Conservation (phyloP, 53 echinoderm and acorn worm species). For the Apostichopus leukothele region DNA sequence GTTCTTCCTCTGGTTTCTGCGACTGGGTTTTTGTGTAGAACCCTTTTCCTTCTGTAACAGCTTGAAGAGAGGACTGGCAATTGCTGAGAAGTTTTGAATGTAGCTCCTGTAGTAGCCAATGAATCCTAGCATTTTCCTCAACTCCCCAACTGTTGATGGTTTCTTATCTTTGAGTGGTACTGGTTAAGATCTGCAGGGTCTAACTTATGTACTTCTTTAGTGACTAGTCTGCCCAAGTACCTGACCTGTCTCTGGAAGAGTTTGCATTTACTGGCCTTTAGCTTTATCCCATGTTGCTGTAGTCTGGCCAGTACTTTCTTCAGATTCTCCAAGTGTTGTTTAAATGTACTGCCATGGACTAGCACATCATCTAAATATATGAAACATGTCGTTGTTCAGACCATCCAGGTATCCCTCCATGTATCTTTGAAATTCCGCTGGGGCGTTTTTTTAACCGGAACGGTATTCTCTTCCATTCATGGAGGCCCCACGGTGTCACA, state of each 20-base stretch:
- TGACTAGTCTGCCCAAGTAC: too few relatives aligned
- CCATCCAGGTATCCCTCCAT: constrained; percentile 69
- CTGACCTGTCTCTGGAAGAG: too few relatives aligned
- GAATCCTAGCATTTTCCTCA: too few relatives aligned
- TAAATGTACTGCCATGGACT: constrained; percentile 39
- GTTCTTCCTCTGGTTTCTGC: too few relatives aligned
- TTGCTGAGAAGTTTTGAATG: constrained; percentile 45
- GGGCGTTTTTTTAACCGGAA: constrained; percentile 13
- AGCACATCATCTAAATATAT: constrained; percentile 74
- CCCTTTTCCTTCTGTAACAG: constrained; percentile 36
- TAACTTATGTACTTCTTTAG: too few relatives aligned
- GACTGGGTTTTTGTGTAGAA: too few relatives aligned
- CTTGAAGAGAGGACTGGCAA: constrained; percentile 6
- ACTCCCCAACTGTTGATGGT: too few relatives aligned
- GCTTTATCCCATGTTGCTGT: background rate
- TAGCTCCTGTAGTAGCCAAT: background rate
- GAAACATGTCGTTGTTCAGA: constrained; percentile 57
- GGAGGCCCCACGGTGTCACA: constrained; percentile 72
- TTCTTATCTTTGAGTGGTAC: background rate
- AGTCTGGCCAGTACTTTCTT: too few relatives aligned
- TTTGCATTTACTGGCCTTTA: too few relatives aligned
- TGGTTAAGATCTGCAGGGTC: constrained; percentile 24
- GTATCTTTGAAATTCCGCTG: constrained; percentile 68
- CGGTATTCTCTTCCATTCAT: constrained; percentile 68
- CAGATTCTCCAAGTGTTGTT: too few relatives aligned